These are phyloP conservation scores for Sweltsa coloradensis DNA, from an alignment of 1,140 invertebrate genomes.

Conservation along the genomic window DNA sequence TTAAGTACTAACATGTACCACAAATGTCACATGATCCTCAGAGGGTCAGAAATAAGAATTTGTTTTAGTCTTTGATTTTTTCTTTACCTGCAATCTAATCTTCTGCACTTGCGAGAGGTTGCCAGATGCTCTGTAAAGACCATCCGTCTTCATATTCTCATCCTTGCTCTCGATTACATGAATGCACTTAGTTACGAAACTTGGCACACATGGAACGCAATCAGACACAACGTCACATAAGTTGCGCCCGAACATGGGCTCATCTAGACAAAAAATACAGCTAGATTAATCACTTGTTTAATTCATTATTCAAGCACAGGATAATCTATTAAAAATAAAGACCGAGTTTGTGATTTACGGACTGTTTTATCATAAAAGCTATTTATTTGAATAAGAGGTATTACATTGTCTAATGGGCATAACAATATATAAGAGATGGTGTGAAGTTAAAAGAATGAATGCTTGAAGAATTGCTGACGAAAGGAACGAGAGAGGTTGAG, in stretches of 20 bases:
- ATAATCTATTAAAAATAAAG: neutral
- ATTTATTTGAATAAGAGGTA: too few relatives aligned
- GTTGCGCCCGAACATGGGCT: conserved; percentile 71
- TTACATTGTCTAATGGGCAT: too few relatives aligned
- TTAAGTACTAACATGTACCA: too few relatives aligned
- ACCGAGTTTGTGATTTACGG: too few relatives aligned
- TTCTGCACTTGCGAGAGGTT: conserved; percentile 78
- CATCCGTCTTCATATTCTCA: conserved; percentile 69
- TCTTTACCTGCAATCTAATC: conserved; percentile 51
- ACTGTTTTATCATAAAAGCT: too few relatives aligned
- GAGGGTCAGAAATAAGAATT: too few relatives aligned
- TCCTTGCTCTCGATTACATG: conserved; percentile 61
- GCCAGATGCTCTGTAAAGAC: conserved; percentile 71
- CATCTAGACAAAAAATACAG: conserved; percentile 38
- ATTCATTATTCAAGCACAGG: neutral
- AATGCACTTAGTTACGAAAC: conserved; percentile 66
- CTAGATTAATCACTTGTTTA: neutral
- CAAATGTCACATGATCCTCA: too few relatives aligned
- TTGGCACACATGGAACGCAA: conserved; percentile 44
- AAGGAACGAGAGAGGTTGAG: too few relatives aligned
- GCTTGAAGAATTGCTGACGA: too few relatives aligned
- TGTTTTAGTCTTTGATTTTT: too few relatives aligned
- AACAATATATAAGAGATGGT: too few relatives aligned
- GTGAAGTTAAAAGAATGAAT: too few relatives aligned
- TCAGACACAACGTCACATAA: conserved; percentile 54